Evolutionary conservation across 2,888 invertebrate species (phyloP), one percentile per base, ranked within the genome.

Genomic region (Limnephilus auricula): DNA sequence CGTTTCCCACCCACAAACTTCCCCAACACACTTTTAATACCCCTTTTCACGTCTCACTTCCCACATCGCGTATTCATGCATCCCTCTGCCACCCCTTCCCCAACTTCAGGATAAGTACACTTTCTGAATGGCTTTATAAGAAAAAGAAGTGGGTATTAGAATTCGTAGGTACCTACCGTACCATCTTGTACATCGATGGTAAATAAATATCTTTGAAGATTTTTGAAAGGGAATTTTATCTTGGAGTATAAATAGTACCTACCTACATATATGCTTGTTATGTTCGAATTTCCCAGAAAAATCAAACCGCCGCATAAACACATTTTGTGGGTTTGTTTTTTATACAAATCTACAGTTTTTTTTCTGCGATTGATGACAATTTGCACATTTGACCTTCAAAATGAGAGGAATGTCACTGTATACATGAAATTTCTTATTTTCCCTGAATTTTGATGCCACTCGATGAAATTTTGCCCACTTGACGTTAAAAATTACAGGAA

Each of bases 21-120:
- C 40, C n/a, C 85, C 40, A n/a, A 82, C 85, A 40, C 85, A 34
- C 85, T 85, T 85, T 85, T 85, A 85, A 85, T 85, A 85, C 85
- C 45, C 85, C 40, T 40, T 40, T 85, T 85, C 85, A 85, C 85
- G 85, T 34, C 85, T 85, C 85, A 85, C 85, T 85, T 85, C 45
- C 34, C 85, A 37, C 85, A 45, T 85, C 85, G 40, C 40, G 85
- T 85, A 85, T 85, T 85, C 85, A 85, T 82, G 85, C 85, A 25
- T 40, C 85, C 85, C 45, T 40, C 85, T 40, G 34, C 34, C 15
- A 30, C 40, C 34, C 30, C 45, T 37, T 40, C 85, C 45, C 12
- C 25, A 30, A 82, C 65, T 65, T 65, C 65, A 65, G 65, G 65
- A 65, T n/a, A 65, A 65, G 65, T 65, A 65, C 65, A 65, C 65